Conservation (phyloP, 2,888 invertebrate genomes). For the Folsomia manolachei region DNA sequence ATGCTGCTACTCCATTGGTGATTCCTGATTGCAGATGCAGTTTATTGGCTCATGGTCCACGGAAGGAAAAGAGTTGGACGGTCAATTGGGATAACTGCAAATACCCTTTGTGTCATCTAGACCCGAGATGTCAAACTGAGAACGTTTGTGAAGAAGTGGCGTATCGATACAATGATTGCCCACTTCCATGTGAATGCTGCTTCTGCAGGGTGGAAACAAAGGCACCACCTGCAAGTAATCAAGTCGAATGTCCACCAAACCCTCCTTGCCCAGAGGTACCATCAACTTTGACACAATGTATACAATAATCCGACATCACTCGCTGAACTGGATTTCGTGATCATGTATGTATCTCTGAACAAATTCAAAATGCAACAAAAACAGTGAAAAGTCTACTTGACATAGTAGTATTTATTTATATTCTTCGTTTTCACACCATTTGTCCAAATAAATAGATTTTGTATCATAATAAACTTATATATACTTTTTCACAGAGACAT, state of each 20-base stretch:
- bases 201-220: conserved; percentile 27
- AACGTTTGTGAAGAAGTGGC: conserved; percentile 49
- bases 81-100: neutral
- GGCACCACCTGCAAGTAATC: conserved; percentile 4
- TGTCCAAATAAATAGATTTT: neutral
- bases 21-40: conserved; percentile 44
- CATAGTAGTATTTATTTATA: no score
- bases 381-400: no score
- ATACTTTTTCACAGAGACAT: no score
- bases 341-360: no score
- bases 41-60: conserved; percentile 30
- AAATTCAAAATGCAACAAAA: no score
- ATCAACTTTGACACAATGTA: neutral
- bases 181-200: conserved; percentile 36
- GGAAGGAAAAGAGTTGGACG: neutral
- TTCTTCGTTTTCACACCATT: neutral
- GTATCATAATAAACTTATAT: neutral
- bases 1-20: conserved; percentile 24
- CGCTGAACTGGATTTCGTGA: no score
- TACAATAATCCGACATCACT: no score
- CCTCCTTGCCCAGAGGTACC: conserved; percentile 25
- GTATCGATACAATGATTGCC: conserved; percentile 21
- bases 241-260: conserved; percentile 24
- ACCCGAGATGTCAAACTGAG: conserved; percentile 37
- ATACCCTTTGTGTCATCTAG: conserved; percentile 34